These are phyloP conservation scores for Etheostoma cragini DNA, from an alignment of 2,113 vertebrate species.

Conservation along the genomic window DNA sequence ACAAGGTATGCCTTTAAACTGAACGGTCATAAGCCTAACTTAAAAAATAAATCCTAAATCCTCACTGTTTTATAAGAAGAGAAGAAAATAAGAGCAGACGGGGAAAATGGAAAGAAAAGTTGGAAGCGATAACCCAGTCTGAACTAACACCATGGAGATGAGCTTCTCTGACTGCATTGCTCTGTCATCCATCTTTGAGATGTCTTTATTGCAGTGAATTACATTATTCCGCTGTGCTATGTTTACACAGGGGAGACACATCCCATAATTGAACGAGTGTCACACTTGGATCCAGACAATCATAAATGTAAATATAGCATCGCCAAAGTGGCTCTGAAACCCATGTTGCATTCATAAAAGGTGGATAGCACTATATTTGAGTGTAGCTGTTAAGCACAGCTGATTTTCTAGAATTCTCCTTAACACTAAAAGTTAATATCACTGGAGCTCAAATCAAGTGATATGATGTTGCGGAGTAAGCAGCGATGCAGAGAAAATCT, in stretches of 20 bases:
- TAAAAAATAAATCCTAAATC: neutral
- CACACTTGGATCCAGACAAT: slow-evolving; percentile 44
- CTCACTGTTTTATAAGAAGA: neutral
- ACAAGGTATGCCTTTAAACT: neutral
- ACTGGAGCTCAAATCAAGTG: slow-evolving; percentile 7
- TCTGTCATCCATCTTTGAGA: slow-evolving; percentile 56
- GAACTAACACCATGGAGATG: slow-evolving; percentile 45
- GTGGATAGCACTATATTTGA: slow-evolving; percentile 30
- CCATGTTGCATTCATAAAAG: slow-evolving; percentile 17
- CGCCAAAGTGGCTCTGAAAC: slow-evolving; percentile 39
- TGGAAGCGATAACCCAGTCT: slow-evolving; percentile 23
- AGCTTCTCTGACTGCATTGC: slow-evolving; percentile 20
- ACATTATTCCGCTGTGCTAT: slow-evolving; percentile 39
- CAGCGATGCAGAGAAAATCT: slow-evolving; percentile 47
- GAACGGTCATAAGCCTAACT: neutral
- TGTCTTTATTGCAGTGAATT: slow-evolving; percentile 60
- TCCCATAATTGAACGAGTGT: slow-evolving; percentile 61
- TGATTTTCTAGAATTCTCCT: slow-evolving; percentile 44
- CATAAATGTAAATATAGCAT: slow-evolving; percentile 66
- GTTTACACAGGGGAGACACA: slow-evolving; percentile 59
- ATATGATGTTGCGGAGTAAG: slow-evolving; percentile 20
- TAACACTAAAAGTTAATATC: slow-evolving; percentile 38
- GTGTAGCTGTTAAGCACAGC: slow-evolving; percentile 26
- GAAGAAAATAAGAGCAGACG: neutral
- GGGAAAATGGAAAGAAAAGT: slow-evolving; percentile 12